A percentile compares a stretch with the other conserved stretches of the same genome.
Conservation (phyloP, 2,797 vertebrate species). For the Siniperca scherzeri region DNA sequence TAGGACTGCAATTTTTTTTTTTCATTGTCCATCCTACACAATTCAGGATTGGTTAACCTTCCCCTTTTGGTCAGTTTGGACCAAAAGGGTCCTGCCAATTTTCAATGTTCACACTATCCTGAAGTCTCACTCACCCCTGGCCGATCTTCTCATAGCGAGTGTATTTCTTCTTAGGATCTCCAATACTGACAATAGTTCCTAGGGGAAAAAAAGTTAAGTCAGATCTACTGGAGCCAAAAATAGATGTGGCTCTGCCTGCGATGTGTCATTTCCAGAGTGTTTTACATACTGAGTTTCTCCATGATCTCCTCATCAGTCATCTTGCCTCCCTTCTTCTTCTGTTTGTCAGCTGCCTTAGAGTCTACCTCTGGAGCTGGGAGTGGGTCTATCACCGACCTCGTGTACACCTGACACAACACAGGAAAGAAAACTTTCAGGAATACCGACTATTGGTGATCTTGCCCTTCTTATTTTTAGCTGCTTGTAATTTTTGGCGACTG, state of each 20-base stretch:
- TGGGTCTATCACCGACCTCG: constrained; percentile 95
- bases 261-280: constrained; percentile 17
- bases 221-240: constrained; percentile 11
- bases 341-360: constrained; percentile 88
- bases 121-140: constrained; percentile 91
- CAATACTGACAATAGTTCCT: constrained; percentile 95
- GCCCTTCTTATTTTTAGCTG: not conserved
- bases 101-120: not conserved
- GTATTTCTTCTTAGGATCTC: constrained; percentile 99
- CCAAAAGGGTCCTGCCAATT: not conserved
- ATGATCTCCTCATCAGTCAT: constrained; percentile 99
- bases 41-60: not conserved
- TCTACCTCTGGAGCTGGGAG: constrained; percentile 89
- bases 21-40: not conserved
- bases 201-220: not conserved
- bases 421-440: not conserved
- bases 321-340: constrained; percentile 95
- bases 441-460: not conserved
- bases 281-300: constrained; percentile 94
- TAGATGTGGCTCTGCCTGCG: not conserved
- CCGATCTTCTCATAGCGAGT: constrained; percentile 98
- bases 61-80: constrained; percentile 1
- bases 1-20: not conserved
- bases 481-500: not conserved
- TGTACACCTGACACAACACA: constrained; percentile 89